Percentiles rank a stretch among this genome's conserved stretches.
These are phyloP conservation scores for Anagrus nilaparvatae DNA, from an alignment of 1,140 invertebrate genomes.

Conservation along the genomic window DNA sequence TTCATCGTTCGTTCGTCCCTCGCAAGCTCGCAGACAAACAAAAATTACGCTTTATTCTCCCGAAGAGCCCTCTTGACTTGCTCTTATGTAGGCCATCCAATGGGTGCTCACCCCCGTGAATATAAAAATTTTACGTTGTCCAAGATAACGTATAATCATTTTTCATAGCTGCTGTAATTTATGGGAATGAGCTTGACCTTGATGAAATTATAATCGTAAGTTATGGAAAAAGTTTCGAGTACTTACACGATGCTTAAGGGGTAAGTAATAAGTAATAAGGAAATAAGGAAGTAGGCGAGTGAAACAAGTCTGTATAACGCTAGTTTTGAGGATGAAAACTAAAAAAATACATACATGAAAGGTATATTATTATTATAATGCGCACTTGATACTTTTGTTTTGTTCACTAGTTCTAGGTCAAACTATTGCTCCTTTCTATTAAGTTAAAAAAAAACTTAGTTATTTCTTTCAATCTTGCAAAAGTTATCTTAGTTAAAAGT, in stretches of 20 bases:
- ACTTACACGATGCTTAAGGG: background rate
- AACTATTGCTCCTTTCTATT: conserved; percentile 28
- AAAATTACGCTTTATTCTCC: background rate
- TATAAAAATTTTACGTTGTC: conserved; percentile 14
- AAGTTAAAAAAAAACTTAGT: conserved; percentile 26
- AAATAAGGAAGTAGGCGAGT: conserved; percentile 3
- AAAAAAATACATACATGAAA: background rate
- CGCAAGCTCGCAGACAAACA: conserved; percentile 1
- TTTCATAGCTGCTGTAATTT: background rate
- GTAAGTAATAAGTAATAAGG: conserved; percentile 4
- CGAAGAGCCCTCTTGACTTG: conserved; percentile 7
- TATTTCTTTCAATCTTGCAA: conserved; percentile 14
- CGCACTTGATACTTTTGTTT: conserved; percentile 15
- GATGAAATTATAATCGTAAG: background rate
- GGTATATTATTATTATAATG: conserved; percentile 9
- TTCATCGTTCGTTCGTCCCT: conserved; percentile 12
- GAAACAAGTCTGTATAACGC: conserved; percentile 11
- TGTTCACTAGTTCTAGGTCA: conserved; percentile 23
- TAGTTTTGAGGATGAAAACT: conserved; percentile 2
- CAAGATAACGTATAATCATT: background rate
- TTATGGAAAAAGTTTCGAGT: background rate
- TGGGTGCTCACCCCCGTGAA: conserved; percentile 33
- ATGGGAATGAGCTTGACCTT: conserved; percentile 3
- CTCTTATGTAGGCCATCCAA: conserved; percentile 34
- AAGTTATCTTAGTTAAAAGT: too few relatives aligned